These are phyloP conservation scores for Sympetrum striolatum DNA, from an alignment of 2,888 invertebrate species.

Conservation along the genomic window DNA sequence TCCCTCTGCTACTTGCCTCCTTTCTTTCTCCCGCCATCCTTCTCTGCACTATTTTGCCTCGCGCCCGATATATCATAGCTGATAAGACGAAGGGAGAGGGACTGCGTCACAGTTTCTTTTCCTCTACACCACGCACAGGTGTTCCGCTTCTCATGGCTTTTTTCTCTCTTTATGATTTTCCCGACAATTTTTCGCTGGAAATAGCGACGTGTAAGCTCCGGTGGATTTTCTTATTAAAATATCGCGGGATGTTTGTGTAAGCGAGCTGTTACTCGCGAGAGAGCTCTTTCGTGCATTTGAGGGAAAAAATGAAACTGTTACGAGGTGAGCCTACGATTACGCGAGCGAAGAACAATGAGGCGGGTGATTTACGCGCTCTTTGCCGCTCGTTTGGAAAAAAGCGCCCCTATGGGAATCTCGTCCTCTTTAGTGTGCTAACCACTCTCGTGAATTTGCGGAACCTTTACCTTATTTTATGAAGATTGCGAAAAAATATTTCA, in stretches of 20 bases:
- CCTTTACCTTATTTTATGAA: too few relatives aligned
- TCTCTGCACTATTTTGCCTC: not conserved
- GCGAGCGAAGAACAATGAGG: not conserved
- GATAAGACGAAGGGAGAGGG: not conserved
- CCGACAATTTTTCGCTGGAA: not conserved
- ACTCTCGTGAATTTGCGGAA: not conserved
- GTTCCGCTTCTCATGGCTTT: constrained; percentile 15
- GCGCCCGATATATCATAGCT: constrained; percentile 35
- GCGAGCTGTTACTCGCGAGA: not conserved
- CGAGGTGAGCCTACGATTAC: not conserved
- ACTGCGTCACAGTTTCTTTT: not conserved
- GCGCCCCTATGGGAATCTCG: too few relatives aligned
- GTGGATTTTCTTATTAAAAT: too few relatives aligned
- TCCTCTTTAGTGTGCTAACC: not conserved
- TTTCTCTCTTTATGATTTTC: constrained; percentile 8
- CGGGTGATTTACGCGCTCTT: not conserved
- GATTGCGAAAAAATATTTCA: too few relatives aligned
- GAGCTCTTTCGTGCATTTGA: not conserved
- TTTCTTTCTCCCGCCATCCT: not conserved
- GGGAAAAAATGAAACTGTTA: not conserved
- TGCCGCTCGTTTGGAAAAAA: too few relatives aligned
- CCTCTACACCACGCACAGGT: constrained; percentile 10
- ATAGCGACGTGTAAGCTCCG: not conserved
- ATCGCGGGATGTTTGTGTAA: not conserved
- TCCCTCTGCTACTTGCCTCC: not conserved